Conservation (phyloP, 2,113 vertebrate genomes). For the Rana temporaria region DNA sequence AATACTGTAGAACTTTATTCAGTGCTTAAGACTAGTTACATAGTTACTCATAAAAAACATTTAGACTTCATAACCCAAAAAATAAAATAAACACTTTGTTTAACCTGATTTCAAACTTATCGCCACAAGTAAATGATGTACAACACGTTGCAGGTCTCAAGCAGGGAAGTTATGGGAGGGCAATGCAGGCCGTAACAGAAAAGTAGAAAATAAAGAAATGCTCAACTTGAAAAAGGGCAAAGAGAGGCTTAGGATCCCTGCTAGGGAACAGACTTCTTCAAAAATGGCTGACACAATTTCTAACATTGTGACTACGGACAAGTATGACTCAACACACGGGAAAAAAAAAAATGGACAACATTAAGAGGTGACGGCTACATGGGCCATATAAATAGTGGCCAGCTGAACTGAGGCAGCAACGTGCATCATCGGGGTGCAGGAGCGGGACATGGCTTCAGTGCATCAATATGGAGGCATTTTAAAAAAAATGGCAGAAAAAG, state of each 20-base stretch:
- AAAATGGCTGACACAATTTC: constrained; percentile 22
- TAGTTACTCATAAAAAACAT: constrained; percentile 45
- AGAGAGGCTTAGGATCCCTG: not conserved
- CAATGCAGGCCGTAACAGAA: constrained; percentile 22
- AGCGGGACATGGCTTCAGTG: constrained; percentile 53
- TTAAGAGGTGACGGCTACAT: constrained; percentile 6
- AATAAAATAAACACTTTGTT: constrained; percentile 32
- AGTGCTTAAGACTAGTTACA: constrained; percentile 54
- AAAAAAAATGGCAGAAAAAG: constrained; percentile 38
- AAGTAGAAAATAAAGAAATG: not conserved
- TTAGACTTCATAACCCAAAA: constrained; percentile 25
- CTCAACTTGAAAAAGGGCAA: not conserved
- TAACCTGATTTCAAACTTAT: constrained; percentile 50
- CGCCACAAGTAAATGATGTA: constrained; percentile 40
- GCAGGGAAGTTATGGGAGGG: not conserved
- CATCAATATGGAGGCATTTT: constrained; percentile 53
- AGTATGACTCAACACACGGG: constrained; percentile 1
- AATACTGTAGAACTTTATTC: constrained; percentile 56
- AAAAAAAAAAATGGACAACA: constrained; percentile 24
- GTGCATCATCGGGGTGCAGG: constrained; percentile 14
- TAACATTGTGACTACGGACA: constrained; percentile 13
- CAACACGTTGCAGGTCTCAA: constrained; percentile 20
- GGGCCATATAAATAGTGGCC: constrained; percentile 10
- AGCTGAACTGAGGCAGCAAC: constrained; percentile 45
- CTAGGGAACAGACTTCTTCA: not conserved